Evolutionary conservation across 2,888 invertebrate genomes (phyloP), one percentile per base, ranked within the genome.

Genomic region (Cartodere bifasciata): DNA sequence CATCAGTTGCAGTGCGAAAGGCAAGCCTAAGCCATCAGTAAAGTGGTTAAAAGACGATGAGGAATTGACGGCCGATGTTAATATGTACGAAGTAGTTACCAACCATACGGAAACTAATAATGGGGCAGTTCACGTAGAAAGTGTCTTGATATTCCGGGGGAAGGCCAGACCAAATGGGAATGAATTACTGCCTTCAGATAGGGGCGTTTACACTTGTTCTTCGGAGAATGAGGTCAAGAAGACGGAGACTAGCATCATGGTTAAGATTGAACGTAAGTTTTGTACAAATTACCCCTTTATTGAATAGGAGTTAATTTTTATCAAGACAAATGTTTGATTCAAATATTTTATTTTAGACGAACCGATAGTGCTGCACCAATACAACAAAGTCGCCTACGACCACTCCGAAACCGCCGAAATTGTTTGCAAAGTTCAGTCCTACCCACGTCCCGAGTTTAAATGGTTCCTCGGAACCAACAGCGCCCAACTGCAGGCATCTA

Each of bases 401-500:
- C 60, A 82, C 4, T 68, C 75, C 36, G 88, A 90, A 58, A 78
- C 77, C 0, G 90, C 90, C 0, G 81, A 85, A 56, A 82, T 92
- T 13, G 71, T 80, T 1, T 91, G 91, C 58, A 75, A 80, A 50
- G 87, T 91, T 9, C 85, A 87, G 52, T 87, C 91, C 0, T 91
- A 86, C 58, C 91, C 91, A 0, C 82, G 85, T 48, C 90, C 91
- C 0, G 86, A 86, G 52, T 88, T 91, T 59, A 86, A 88, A 49
- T 92, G 91, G 91, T 83, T 75, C 49, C 86, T 75, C 49, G 81
- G 79, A 17, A 74, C 75, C 4, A 81, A 82, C 55, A 65, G 71
- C 1, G 74, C 80, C 0, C 76, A 83, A 0, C 56, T 86, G 23
- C 75, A 79, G 40, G 77, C 81, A 55, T 80, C 82, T 1, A 80